Evolutionary conservation across 2,797 vertebrate species (phyloP).

Genomic region (Microctenopoma lineatum): DNA sequence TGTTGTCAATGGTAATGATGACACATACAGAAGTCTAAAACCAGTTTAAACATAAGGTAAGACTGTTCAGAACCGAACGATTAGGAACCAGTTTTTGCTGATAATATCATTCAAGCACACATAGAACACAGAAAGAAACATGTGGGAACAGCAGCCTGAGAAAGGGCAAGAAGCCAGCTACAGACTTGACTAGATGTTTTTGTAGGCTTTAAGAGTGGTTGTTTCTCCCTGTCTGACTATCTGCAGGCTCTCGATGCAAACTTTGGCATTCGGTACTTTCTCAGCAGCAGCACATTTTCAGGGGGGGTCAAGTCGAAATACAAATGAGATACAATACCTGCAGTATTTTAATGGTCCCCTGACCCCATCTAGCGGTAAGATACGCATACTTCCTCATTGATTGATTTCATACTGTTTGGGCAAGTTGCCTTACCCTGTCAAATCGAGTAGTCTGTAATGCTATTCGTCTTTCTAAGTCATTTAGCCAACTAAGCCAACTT

Average conservation of each 20-base stretch:
- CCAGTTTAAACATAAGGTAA: background rate
- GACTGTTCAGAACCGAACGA: slow-evolving; percentile 14
- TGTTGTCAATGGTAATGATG: background rate
- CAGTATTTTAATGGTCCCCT: slow-evolving; percentile 26
- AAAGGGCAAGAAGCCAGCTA: slow-evolving; percentile 79
- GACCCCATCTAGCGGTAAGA: slow-evolving; percentile 68
- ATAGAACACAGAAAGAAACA: slow-evolving; percentile 38
- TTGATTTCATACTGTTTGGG: slow-evolving; percentile 9
- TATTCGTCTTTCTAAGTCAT: background rate
- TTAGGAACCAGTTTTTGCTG: slow-evolving; percentile 39
- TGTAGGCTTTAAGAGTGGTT: slow-evolving; percentile 76
- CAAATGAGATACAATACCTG: background rate
- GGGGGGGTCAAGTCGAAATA: background rate
- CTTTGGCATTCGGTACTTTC: slow-evolving; percentile 46
- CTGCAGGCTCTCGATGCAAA: slow-evolving; percentile 58
- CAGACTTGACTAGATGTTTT: slow-evolving; percentile 78
- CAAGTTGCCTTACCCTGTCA: slow-evolving; percentile 3
- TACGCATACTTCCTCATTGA: background rate
- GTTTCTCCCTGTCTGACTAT: slow-evolving; percentile 54
- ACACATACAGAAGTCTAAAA: background rate
- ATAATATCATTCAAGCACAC: slow-evolving; percentile 24
- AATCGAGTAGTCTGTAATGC: background rate
- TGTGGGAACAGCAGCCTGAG: slow-evolving; percentile 78
- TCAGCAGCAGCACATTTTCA: slow-evolving; percentile 6
- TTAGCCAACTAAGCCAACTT: too few relatives aligned